Conservation (phyloP, 2,797 vertebrate genomes). For the Lacerta bilineata region DNA sequence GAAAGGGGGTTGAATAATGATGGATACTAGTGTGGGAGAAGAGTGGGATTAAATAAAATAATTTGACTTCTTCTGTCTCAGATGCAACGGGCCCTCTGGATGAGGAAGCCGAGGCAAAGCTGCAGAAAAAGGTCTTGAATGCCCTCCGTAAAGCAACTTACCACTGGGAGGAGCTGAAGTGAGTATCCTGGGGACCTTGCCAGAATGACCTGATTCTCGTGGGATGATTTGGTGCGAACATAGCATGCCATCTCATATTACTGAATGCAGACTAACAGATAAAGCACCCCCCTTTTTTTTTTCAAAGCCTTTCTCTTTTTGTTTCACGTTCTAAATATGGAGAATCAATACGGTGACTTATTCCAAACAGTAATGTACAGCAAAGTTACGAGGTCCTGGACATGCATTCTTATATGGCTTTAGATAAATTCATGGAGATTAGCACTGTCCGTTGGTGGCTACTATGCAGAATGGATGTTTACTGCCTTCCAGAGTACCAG, state of each 20-base stretch:
- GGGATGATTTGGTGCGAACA: background rate
- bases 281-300: background rate
- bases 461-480: too few species aligned
- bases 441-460: too few species aligned
- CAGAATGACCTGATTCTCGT: background rate
- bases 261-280: too few species aligned
- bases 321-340: background rate
- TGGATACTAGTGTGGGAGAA: background rate
- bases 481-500: too few species aligned
- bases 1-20: background rate
- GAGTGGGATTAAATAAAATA: background rate
- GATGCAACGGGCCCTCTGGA: slow-evolving; percentile 5
- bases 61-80: slow-evolving; percentile 44
- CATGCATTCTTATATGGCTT: background rate
- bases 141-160: slow-evolving; percentile 85
- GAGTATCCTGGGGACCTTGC: background rate
- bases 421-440: too few species aligned
- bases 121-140: slow-evolving; percentile 80
- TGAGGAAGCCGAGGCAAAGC: slow-evolving; percentile 64
- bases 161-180: slow-evolving; percentile 88
- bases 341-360: too few species aligned
- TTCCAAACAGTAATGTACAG: background rate
- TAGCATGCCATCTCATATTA: background rate
- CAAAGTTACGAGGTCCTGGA: background rate
- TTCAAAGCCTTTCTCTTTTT: background rate